Conservation (phyloP, 1,140 invertebrate species). For the Wasmannia auropunctata region DNA sequence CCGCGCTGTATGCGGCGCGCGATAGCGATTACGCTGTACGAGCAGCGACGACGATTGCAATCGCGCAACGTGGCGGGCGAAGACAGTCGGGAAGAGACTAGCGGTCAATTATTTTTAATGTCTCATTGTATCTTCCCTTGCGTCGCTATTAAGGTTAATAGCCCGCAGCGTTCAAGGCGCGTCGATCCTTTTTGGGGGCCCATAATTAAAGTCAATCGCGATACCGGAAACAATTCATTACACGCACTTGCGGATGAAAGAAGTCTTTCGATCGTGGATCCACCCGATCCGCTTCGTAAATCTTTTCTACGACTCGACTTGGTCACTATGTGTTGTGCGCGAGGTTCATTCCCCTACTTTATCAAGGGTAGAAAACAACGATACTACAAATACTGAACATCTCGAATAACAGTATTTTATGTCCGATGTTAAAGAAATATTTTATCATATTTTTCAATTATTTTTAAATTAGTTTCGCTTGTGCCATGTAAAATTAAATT, state of each 20-base stretch:
- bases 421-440: neutral
- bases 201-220: conserved; percentile 75
- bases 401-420: neutral
- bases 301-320: neutral
- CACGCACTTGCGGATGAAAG: conserved; percentile 47
- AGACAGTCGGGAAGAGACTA: conserved; percentile 52
- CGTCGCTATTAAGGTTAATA: conserved; percentile 73
- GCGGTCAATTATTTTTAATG: conserved; percentile 75
- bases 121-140: conserved; percentile 74
- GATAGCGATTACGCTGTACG: conserved; percentile 29
- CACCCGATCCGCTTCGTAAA: neutral
- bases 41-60: conserved; percentile 18
- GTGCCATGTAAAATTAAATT: neutral
- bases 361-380: neutral
- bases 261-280: conserved; percentile 50
- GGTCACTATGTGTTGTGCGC: neutral
- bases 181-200: conserved; percentile 56
- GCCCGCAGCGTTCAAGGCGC: conserved; percentile 65
- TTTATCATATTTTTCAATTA: neutral
- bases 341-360: neutral
- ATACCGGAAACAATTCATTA: conserved; percentile 75
- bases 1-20: neutral
- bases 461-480: neutral
- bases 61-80: conserved; percentile 4
- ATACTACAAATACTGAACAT: neutral